phyloP scores from a whole-genome alignment of 2,797 vertebrate genomes.

The Notoglanidium macrostoma region DNA sequence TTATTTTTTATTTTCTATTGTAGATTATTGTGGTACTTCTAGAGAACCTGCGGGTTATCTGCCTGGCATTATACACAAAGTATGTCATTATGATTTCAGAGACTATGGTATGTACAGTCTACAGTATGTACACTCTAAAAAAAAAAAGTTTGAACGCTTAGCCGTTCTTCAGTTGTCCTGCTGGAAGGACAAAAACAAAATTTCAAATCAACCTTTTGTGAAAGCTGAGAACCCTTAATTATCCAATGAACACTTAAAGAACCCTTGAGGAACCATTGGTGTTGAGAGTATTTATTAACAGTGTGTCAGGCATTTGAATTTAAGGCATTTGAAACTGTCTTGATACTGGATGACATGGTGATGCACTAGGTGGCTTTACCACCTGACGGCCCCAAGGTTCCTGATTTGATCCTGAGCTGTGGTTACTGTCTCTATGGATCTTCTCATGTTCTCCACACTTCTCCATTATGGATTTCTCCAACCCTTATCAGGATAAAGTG shows the following conservation, averaged over 20 bases:
- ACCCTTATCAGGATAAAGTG: not conserved
- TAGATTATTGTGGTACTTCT: slow-evolving; percentile 23
- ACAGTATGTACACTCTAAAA: slow-evolving; percentile 26
- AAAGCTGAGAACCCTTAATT: not conserved
- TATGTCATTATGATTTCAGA: slow-evolving; percentile 47
- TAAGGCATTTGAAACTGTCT: not conserved
- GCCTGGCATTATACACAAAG: slow-evolving; percentile 48
- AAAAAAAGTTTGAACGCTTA: not conserved
- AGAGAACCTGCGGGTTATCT: slow-evolving; percentile 40
- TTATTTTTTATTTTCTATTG: slow-evolving; percentile 26
- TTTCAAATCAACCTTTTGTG: not conserved
- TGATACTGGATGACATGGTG: not conserved
- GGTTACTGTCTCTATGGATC: not conserved
- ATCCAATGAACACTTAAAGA: not conserved
- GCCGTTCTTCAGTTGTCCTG: not conserved
- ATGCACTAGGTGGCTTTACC: not conserved
- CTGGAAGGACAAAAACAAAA: not conserved
- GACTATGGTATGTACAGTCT: slow-evolving; percentile 32
- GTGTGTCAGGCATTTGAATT: not conserved
- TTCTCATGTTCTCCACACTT: not conserved
- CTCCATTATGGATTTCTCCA: not conserved
- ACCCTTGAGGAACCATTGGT: not conserved
- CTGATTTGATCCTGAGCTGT: not conserved
- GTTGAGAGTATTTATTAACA: not conserved
- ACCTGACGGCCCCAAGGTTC: not conserved